Conservation (phyloP, 2,888 invertebrate species). For the Polydrusus tereticollis region DNA sequence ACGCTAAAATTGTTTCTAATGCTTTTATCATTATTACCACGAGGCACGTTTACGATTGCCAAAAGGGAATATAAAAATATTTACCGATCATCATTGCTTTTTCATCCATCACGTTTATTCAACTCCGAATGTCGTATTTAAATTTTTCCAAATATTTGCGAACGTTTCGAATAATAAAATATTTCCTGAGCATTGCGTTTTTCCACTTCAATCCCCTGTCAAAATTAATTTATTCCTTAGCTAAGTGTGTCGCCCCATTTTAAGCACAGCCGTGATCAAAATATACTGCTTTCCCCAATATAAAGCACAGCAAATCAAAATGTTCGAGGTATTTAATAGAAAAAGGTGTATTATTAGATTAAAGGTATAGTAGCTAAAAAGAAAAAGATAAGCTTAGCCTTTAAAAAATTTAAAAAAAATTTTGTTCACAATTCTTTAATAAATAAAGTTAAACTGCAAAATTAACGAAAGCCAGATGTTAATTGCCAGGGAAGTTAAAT, state of each 20-base stretch:
- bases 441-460: no score
- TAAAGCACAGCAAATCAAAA: no score
- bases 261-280: constrained; percentile 17
- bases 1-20: not conserved
- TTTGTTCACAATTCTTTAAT: no score
- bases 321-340: no score
- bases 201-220: constrained; percentile 34
- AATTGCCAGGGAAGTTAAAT: no score
- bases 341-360: no score
- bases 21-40: not conserved
- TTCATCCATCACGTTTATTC: constrained; percentile 37
- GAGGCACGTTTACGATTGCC: not conserved
- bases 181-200: constrained; percentile 37
- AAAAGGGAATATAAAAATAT: constrained; percentile 23
- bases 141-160: constrained; percentile 40
- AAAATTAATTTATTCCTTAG: constrained; percentile 37
- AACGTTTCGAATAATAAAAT: constrained; percentile 35
- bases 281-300: constrained; percentile 36
- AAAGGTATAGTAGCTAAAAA: no score
- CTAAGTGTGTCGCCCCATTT: constrained; percentile 31
- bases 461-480: no score
- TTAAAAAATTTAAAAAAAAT: no score
- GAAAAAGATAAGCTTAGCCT: no score
- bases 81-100: constrained; percentile 18
- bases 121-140: constrained; percentile 32